Percentiles rank a stretch among this genome's conserved stretches.
These are phyloP conservation scores for Arge pagana DNA, from an alignment of 2,888 invertebrate genomes.

Conservation along the genomic window DNA sequence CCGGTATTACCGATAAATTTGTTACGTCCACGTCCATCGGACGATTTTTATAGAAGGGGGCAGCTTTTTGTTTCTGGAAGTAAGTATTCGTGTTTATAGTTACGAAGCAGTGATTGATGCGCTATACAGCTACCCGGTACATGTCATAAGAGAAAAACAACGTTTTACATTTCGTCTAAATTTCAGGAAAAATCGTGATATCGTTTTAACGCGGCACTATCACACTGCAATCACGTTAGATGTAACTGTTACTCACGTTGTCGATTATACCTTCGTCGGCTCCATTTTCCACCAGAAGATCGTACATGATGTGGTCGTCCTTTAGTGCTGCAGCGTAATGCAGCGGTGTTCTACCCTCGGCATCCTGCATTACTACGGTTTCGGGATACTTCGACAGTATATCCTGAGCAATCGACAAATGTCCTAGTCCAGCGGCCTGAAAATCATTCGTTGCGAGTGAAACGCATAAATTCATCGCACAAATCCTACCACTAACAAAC, in stretches of 20 bases:
- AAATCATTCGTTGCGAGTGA: no score
- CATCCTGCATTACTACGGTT: slow-evolving; percentile 73
- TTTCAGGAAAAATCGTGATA: not conserved
- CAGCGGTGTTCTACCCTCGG: slow-evolving; percentile 83
- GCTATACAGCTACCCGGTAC: no score
- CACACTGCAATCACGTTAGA: no score
- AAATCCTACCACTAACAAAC: no score
- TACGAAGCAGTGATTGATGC: not conserved
- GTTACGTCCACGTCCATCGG: slow-evolving; percentile 78
- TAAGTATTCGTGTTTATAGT: slow-evolving; percentile 8
- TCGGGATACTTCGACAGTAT: slow-evolving; percentile 72
- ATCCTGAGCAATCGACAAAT: slow-evolving; percentile 74
- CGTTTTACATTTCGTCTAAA: not conserved
- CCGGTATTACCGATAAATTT: slow-evolving; percentile 72
- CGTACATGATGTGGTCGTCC: slow-evolving; percentile 78
- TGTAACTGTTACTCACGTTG: slow-evolving; percentile 67
- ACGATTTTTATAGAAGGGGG: slow-evolving; percentile 78
- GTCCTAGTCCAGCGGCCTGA: slow-evolving; percentile 82
- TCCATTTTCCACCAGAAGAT: slow-evolving; percentile 77
- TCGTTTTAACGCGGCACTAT: not conserved
- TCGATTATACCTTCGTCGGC: slow-evolving; percentile 84
- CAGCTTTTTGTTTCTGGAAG: slow-evolving; percentile 79
- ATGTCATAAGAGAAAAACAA: not conserved
- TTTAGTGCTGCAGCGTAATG: slow-evolving; percentile 85
- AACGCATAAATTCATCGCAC: no score